A percentile compares a stretch with the other conserved stretches of the same genome.
Conservation (phyloP, 2,888 invertebrate species). For the Orthosia cruda region DNA sequence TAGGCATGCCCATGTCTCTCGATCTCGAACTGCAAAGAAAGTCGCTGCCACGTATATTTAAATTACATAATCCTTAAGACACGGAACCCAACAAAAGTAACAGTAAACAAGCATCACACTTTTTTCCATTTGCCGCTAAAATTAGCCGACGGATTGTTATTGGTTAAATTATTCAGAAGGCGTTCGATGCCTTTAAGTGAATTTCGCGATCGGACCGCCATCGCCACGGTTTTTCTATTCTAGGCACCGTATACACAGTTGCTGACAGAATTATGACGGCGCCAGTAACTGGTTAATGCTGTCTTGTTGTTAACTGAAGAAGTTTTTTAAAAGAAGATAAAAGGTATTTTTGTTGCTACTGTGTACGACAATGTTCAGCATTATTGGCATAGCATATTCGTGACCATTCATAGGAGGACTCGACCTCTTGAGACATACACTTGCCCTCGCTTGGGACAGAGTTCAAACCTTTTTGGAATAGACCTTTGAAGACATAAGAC, state of each 20-base stretch:
- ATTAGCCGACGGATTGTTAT: slow-evolving; percentile 90
- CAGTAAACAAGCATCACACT: slow-evolving; percentile 63
- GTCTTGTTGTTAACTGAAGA: slow-evolving; percentile 21
- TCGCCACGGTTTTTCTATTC: slow-evolving; percentile 60
- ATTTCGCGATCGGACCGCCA: slow-evolving; percentile 86
- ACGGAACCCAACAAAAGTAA: slow-evolving; percentile 62
- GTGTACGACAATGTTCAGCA: neutral
- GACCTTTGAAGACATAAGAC: too few species aligned
- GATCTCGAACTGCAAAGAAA: neutral
- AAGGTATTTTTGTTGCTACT: neutral
- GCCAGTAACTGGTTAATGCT: slow-evolving; percentile 32
- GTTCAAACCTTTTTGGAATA: too few species aligned
- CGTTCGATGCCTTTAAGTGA: slow-evolving; percentile 90
- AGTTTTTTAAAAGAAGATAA: slow-evolving; percentile 1
- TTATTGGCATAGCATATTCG: neutral
- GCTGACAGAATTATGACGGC: slow-evolving; percentile 41
- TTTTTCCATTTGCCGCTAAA: slow-evolving; percentile 86
- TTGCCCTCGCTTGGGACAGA: too few species aligned
- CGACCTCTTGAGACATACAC: too few species aligned
- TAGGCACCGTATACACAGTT: slow-evolving; percentile 60
- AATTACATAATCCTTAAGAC: neutral
- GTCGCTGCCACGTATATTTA: neutral
- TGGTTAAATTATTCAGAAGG: slow-evolving; percentile 90
- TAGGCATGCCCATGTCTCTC: neutral
- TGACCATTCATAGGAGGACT: too few species aligned